Evolutionary conservation across 2,113 vertebrate genomes (phyloP), one percentile per base, ranked within the genome.

Genomic region (Spea multiplicata): DNA sequence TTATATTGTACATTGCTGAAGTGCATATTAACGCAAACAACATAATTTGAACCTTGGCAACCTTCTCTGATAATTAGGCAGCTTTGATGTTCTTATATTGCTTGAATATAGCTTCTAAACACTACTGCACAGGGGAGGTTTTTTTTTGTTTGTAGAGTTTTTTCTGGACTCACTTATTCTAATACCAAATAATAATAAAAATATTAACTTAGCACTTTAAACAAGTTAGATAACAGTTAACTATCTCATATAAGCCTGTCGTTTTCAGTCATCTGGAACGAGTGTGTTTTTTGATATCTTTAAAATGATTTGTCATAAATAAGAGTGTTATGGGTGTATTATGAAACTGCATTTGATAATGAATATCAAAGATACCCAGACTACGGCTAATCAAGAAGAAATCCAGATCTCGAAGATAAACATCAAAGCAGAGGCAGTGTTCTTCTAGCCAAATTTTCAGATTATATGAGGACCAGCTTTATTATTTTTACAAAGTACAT

Each of bases 391-490:
- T 74, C 59, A 74, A 46, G 14, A 50, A 8, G n/a, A 74, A 61
- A 48, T 65, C 61, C 61, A 14, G 50, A 46, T 16, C 48, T 75
- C 30, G 4, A 12, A 65, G 17, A 10, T 75, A 16, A 49, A 55
- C 44, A 66, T 62, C 44, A 67, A 75, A 75, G 48, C 50, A 53
- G 13, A 75, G 74, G 74, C 53, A 17, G 53, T 67, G 62, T 49
- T 64, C 74, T 55, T 44, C 14, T 75, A 66, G 55, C 66, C 7
- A 66, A 67, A 67, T 75, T 67, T 75, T 75, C 50, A 46, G 64
- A 67, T 75, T 53, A 75, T 13, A 52, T 67, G 62, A 75, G 17
- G 17, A 53, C 48, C 12, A 53, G 45, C 13, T 53, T 48, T 12
- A 14, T 5, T 47, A 68, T 57, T 55, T 47, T 44, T 59, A 47